Base-by-base conservation (phyloP, 2,113 vertebrate genomes). In the Protomyctophum bolini region DNA sequence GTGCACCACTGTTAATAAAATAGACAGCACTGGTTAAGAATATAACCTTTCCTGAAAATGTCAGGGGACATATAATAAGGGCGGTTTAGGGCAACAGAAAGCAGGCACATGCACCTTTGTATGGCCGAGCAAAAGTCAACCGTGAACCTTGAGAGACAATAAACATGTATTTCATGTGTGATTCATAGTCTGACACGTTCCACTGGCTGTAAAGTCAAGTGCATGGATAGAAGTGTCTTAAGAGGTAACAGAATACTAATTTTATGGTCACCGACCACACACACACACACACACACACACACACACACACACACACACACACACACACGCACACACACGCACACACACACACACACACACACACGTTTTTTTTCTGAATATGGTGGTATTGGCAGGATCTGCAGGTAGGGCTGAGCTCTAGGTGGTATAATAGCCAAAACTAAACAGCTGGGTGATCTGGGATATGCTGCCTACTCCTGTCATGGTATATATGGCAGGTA, bases 21-120 rank as follows among this genome's bases (percentile, higher is more conserved):
- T 0, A n/a, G 33, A 57, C 56, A 70, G 28, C 61, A 8, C 12
- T 9, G 14, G 7, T 15, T 58, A 51, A 68, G 52, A 41, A 62
- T 11, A 63, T 10, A 76, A 83, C 73, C 75, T 77, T 77, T 77
- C 10, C 64, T 65, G 15, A 58, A 80, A 80, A 80, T 65, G 73
- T 80, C 77, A 80, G 0, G 6, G 54, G 50, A 10, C 41, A 52
- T 63, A 28, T 51, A 63, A 61, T 69, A 76, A 66, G 73, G 50
- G 45, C 7, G 51, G 50, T 63, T 58, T 54, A 10, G 9, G 51
- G 21, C 10, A 59, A n/a, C 8, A 11, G 6, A 51, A 50, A 7
- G 62, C 33, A 41, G 8, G 11, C 46, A 12, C 56, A 57, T 15
- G 6, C 54, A 57, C 66, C 49, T 55, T 58, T 45, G 12, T 10